Conservation (phyloP, 2,888 invertebrate species). For the Andrena haemorrhoa region DNA sequence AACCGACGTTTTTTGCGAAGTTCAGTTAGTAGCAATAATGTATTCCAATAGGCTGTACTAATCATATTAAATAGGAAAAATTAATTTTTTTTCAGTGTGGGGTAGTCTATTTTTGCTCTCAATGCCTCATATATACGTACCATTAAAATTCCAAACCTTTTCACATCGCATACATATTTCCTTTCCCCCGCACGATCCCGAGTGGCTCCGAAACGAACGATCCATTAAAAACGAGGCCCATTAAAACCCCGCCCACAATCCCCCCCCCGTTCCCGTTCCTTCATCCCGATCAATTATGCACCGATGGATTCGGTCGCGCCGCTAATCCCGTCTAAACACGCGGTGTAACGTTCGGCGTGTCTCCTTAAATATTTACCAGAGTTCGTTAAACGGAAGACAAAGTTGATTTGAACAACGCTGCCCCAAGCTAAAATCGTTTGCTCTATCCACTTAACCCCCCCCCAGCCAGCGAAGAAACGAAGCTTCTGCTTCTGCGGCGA, state of each 20-base stretch:
- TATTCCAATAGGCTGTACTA: too few relatives aligned
- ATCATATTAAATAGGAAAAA: too few relatives aligned
- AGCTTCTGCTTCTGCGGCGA: constrained; percentile 6
- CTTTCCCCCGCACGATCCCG: not conserved
- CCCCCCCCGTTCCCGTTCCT: not conserved
- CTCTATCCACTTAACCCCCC: too few relatives aligned
- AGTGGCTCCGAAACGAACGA: constrained; percentile 5
- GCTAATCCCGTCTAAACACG: constrained; percentile 37
- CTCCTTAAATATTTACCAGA: constrained; percentile 37
- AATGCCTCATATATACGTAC: too few relatives aligned
- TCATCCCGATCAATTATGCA: constrained; percentile 42
- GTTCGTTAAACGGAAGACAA: constrained; percentile 17
- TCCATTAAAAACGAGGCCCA: constrained; percentile 6
- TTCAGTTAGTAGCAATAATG: too few relatives aligned
- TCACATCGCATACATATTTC: not conserved
- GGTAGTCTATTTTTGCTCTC: too few relatives aligned
- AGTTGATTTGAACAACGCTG: too few relatives aligned
- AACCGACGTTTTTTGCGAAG: too few relatives aligned
- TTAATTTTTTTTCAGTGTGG: too few relatives aligned
- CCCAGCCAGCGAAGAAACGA: not conserved
- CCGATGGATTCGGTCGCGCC: constrained; percentile 19
- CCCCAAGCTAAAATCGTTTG: too few relatives aligned
- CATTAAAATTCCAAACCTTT: not conserved
- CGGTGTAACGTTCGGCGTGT: constrained; percentile 3
- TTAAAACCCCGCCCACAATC: constrained; percentile 1